Conservation (phyloP, 2,797 vertebrate species). For the Todus mexicanus region DNA sequence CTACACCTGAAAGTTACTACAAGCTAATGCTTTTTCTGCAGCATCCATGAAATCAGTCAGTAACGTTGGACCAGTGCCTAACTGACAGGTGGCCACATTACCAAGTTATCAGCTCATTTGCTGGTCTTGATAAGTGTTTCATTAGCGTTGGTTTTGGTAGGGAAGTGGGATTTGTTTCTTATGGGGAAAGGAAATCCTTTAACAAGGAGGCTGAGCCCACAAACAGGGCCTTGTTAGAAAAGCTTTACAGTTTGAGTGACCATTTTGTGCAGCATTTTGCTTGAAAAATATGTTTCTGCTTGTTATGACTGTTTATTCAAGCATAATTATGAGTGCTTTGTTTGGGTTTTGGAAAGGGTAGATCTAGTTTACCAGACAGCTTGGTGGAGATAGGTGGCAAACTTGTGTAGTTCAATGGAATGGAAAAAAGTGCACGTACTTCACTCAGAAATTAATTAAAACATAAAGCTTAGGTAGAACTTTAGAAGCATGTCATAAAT, state of each 20-base stretch:
- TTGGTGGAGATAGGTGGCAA: background rate
- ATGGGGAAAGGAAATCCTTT: background rate
- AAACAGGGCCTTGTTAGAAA: background rate
- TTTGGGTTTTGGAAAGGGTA: background rate
- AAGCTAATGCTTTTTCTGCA: background rate
- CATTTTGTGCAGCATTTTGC: background rate
- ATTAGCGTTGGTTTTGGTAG: background rate
- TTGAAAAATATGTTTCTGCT: background rate
- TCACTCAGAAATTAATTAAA: conserved; percentile 22
- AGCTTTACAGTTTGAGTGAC: background rate
- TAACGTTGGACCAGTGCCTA: background rate
- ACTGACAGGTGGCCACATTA: background rate
- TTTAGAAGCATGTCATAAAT: background rate
- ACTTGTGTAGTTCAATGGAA: background rate
- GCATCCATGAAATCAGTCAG: background rate
- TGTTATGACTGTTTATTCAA: background rate
- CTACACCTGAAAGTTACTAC: background rate
- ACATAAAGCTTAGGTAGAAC: background rate
- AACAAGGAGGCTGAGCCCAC: background rate
- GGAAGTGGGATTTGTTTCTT: background rate
- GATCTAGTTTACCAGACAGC: background rate
- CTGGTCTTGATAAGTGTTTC: conserved; percentile 41
- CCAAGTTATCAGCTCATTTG: background rate
- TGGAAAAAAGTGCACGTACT: background rate
- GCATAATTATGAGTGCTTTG: background rate